phyloP scores from a whole-genome alignment of 2,797 vertebrate species.

The Arnoldichthys spilopterus region DNA sequence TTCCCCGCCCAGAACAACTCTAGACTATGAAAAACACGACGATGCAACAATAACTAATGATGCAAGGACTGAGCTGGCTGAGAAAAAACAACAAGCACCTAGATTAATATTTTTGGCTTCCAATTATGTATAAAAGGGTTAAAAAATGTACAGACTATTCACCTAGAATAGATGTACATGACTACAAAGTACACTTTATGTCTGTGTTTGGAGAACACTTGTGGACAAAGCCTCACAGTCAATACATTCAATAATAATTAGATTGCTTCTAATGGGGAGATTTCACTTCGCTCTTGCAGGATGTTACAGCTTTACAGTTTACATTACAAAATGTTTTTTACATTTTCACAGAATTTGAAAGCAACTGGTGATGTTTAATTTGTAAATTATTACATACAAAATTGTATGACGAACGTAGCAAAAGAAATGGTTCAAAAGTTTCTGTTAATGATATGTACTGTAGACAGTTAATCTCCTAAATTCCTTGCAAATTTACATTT shows the following conservation, averaged over 20 bases:
- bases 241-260: conserved; percentile 8
- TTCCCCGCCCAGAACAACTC: no score
- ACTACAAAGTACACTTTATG: background rate
- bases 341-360: background rate
- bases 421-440: no score
- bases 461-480: no score
- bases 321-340: background rate
- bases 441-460: no score
- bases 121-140: background rate
- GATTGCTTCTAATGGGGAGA: background rate
- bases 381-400: no score
- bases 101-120: background rate
- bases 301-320: background rate
- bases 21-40: no score
- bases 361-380: no score
- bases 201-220: background rate
- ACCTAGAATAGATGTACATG: background rate
- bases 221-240: background rate
- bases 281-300: background rate
- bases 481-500: no score
- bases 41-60: no score
- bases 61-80: no score
- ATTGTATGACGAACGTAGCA: no score
- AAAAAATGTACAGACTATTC: background rate
- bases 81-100: background rate